phyloP scores from a whole-genome alignment of 1,140 invertebrate genomes.

The Bombus difficillimus region DNA sequence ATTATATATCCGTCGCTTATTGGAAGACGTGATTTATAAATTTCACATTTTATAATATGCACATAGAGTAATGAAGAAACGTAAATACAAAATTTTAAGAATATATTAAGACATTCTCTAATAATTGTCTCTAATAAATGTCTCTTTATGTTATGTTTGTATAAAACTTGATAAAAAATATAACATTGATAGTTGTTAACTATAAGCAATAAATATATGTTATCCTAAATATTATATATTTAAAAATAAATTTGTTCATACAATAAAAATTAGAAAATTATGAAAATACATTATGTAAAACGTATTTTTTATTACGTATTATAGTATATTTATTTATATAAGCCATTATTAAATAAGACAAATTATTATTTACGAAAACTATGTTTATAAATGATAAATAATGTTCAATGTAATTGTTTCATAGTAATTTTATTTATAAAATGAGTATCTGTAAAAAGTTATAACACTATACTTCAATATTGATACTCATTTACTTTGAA shows the following conservation, averaged over 20 bases:
- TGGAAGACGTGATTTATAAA: slow-evolving; percentile 7
- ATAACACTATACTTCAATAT: not conserved
- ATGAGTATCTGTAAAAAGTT: not conserved
- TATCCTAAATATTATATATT: not conserved
- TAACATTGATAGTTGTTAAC: not conserved
- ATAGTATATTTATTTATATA: not conserved
- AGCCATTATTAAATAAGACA: not conserved
- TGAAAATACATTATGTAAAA: not conserved
- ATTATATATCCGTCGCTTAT: slow-evolving; percentile 28
- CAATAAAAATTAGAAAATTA: not conserved
- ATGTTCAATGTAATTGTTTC: not conserved
- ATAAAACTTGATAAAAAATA: not conserved
- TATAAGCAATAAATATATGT: not conserved
- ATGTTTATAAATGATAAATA: not conserved
- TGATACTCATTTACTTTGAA: not conserved
- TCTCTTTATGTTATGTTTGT: not conserved
- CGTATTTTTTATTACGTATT: not conserved
- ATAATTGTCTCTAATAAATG: not conserved
- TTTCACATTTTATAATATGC: not conserved
- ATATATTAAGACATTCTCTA: not conserved
- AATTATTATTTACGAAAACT: not conserved
- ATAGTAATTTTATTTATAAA: not conserved
- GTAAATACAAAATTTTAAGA: not conserved
- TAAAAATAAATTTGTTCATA: not conserved
- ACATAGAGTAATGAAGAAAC: not conserved